Evolutionary conservation across 2,113 vertebrate species (phyloP).

Genomic region (Isurus oxyrinchus): DNA sequence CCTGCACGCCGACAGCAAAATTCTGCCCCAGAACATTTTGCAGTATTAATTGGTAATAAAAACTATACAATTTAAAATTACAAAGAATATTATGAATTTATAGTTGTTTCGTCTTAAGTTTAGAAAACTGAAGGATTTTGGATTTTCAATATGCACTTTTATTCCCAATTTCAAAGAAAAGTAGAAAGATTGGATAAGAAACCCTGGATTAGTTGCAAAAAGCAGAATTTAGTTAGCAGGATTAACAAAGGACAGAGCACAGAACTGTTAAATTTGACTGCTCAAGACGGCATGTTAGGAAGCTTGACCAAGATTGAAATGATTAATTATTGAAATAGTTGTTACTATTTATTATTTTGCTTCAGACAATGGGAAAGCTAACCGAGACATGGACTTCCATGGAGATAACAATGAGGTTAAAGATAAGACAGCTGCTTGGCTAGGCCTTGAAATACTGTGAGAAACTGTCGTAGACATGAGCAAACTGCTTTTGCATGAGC

Average conservation of each 20-base stretch:
- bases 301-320: background rate
- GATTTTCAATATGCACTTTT: background rate
- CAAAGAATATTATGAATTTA: background rate
- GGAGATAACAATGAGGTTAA: slow-evolving; percentile 6
- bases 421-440: background rate
- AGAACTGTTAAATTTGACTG: background rate
- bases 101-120: too few species aligned
- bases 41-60: background rate
- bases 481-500: background rate
- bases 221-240: background rate
- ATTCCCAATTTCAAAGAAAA: background rate
- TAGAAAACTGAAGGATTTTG: background rate
- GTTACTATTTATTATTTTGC: background rate
- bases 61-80: too few species aligned
- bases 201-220: background rate
- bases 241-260: background rate
- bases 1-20: too few species aligned
- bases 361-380: background rate
- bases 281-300: background rate
- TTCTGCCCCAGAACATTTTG: background rate
- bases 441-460: background rate
- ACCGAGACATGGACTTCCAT: background rate
- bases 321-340: background rate
- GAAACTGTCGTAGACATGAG: background rate
- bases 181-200: background rate